Conservation (phyloP, 2,113 vertebrate species). For the Rhinoptilus africanus region DNA sequence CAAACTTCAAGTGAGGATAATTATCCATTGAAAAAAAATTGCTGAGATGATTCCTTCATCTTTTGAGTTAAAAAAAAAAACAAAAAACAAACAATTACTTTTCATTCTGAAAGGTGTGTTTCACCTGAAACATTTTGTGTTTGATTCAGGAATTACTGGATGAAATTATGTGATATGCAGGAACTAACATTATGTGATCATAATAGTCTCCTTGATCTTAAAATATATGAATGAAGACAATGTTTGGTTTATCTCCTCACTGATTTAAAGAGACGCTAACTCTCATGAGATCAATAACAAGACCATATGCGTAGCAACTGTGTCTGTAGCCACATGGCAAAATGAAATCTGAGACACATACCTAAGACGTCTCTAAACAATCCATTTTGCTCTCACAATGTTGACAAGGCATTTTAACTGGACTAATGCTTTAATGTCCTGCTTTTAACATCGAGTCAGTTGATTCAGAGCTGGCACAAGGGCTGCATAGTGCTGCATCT, state of each 20-base stretch:
- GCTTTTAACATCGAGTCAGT: neutral
- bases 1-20: neutral
- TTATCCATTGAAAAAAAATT: neutral
- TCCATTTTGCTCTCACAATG: neutral
- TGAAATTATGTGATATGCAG: neutral
- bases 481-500: neutral
- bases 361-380: neutral
- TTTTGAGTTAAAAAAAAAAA: neutral
- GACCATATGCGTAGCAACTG: neutral
- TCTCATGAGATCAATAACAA: neutral
- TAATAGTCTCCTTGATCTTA: neutral
- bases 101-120: neutral
- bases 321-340: neutral
- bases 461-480: neutral
- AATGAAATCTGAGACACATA: neutral
- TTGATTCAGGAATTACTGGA: neutral
- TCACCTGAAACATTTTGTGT: neutral
- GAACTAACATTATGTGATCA: neutral
- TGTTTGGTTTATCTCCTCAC: neutral
- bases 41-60: neutral
- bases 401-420: neutral
- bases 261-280: neutral
- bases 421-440: neutral
- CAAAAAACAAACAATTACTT: neutral
- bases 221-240: neutral